Evolutionary conservation across 2,797 vertebrate genomes (phyloP).

Genomic region (Parotocinclus haroldoi): DNA sequence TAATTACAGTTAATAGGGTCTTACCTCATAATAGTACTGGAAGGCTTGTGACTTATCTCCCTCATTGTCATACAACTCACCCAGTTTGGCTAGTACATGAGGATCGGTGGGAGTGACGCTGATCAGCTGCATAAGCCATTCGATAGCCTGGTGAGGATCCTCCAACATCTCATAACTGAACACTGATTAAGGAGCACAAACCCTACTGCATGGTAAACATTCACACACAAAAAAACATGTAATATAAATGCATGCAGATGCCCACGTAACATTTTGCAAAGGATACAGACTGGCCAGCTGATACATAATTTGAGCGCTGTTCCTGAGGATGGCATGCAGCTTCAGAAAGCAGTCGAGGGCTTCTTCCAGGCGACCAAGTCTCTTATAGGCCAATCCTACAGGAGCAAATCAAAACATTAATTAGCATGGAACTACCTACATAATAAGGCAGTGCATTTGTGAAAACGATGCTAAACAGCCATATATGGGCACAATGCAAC

Average conservation of each 20-base stretch:
- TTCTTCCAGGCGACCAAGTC: conserved; percentile 82
- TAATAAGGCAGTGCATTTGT: too few species aligned
- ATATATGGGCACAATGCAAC: too few species aligned
- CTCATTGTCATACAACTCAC: conserved; percentile 84
- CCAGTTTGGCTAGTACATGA: conserved; percentile 83
- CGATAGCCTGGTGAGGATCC: conserved; percentile 86
- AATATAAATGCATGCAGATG: background rate
- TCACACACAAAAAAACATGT: background rate
- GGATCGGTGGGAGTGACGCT: conserved; percentile 89
- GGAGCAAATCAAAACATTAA: background rate
- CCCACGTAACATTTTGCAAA: conserved; percentile 22
- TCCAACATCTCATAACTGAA: conserved; percentile 86
- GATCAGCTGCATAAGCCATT: conserved; percentile 92
- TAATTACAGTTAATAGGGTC: background rate
- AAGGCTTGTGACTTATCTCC: conserved; percentile 96
- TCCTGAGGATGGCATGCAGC: conserved; percentile 89
- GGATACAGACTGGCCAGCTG: conserved; percentile 93
- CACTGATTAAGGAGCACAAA: conserved; percentile 47
- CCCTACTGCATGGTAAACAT: background rate
- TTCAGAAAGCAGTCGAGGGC: conserved; percentile 94
- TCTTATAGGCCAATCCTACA: conserved; percentile 88
- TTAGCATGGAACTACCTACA: too few species aligned
- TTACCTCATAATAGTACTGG: conserved; percentile 93
- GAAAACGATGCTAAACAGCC: too few species aligned
- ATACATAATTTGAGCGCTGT: conserved; percentile 88